phyloP scores from a whole-genome alignment of 1,140 invertebrate genomes.

The Eurosta solidaginis region DNA sequence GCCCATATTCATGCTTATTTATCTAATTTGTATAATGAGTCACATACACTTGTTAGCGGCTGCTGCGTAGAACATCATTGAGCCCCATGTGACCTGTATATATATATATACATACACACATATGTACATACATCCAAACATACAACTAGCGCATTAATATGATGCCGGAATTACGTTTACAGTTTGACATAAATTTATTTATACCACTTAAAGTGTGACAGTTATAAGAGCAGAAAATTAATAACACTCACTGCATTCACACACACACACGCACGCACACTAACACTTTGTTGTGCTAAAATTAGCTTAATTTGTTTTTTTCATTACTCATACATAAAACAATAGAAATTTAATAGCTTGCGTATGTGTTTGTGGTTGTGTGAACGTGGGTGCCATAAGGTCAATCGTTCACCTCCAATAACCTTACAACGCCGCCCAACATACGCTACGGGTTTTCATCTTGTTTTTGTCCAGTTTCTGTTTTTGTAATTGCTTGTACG shows the following conservation, averaged over 20 bases:
- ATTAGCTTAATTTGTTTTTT: neutral
- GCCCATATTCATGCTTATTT: neutral
- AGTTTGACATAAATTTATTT: slow-evolving; percentile 13
- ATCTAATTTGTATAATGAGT: neutral
- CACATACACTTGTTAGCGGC: neutral
- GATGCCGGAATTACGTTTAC: slow-evolving; percentile 1
- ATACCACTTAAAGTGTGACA: slow-evolving; percentile 16
- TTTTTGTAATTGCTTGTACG: neutral
- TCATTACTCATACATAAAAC: too few species aligned
- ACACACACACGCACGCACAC: neutral
- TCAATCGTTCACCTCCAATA: slow-evolving; percentile 15
- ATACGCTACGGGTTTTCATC: neutral
- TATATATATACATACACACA: neutral
- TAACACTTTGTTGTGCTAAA: neutral
- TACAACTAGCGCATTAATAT: neutral
- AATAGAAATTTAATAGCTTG: slow-evolving; percentile 19
- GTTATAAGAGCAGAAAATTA: neutral
- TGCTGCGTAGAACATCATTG: neutral
- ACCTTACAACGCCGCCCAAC: slow-evolving; percentile 17
- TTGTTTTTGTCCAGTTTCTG: neutral
- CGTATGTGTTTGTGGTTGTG: neutral
- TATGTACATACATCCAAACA: neutral
- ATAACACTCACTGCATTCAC: too few species aligned
- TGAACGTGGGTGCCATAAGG: slow-evolving; percentile 14
- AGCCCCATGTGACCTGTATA: slow-evolving; percentile 6